These are phyloP conservation scores for Glossophaga mutica DNA, from an alignment of 2,797 vertebrate genomes.

Conservation along the genomic window DNA sequence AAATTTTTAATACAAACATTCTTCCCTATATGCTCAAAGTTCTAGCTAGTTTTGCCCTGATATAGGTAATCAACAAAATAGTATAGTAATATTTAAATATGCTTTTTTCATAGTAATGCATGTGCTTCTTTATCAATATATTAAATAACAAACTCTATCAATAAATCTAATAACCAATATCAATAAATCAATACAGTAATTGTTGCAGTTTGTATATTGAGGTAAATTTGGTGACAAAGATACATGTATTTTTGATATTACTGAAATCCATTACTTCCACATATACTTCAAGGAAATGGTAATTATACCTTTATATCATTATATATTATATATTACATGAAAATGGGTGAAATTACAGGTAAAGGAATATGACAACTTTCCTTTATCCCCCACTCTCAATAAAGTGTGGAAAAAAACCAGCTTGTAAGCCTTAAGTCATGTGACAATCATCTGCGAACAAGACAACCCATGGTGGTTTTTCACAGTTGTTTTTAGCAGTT, in stretches of 20 bases:
- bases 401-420: constrained; percentile 46
- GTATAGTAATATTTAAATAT: background rate
- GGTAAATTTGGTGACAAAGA: too few relatives aligned
- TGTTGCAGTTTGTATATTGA: too few relatives aligned
- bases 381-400: constrained; percentile 8
- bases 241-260: too few relatives aligned
- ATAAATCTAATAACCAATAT: too few relatives aligned
- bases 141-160: too few relatives aligned
- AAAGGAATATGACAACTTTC: background rate
- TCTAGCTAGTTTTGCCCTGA: background rate
- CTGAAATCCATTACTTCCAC: too few relatives aligned
- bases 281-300: background rate
- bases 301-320: background rate
- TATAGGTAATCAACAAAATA: background rate
- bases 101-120: too few relatives aligned
- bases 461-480: background rate
- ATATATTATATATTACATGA: background rate
- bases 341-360: background rate
- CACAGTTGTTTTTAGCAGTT: constrained; percentile 60
- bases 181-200: too few relatives aligned
- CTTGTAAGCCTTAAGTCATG: background rate
- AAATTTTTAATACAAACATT: background rate
- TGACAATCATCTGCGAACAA: background rate
- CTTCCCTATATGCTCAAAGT: background rate
- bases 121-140: too few relatives aligned